These are phyloP conservation scores for Sebastes itinus DNA, from an alignment of 2,797 vertebrate species.

Conservation along the genomic window DNA sequence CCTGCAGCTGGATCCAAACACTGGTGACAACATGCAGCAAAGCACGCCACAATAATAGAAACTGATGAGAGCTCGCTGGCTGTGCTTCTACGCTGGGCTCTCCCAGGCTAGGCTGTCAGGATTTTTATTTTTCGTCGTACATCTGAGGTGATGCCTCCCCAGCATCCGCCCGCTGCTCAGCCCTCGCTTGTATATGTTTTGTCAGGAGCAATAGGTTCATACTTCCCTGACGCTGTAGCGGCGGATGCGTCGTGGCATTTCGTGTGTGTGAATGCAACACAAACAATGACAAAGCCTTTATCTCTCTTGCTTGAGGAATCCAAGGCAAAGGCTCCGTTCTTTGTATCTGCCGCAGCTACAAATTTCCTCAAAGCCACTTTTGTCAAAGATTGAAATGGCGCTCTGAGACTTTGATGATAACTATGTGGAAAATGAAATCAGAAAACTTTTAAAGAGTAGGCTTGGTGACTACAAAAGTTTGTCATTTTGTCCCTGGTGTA, in stretches of 20 bases:
- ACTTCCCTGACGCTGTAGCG: slow-evolving; percentile 30
- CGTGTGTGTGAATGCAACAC: slow-evolving; percentile 38
- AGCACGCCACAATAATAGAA: slow-evolving; percentile 61
- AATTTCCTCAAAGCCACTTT: slow-evolving; percentile 47
- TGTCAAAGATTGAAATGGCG: slow-evolving; percentile 29
- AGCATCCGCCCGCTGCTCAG: slow-evolving; percentile 2
- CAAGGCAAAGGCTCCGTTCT: not conserved
- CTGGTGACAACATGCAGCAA: slow-evolving; percentile 36
- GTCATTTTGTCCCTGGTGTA: slow-evolving; percentile 10
- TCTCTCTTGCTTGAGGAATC: slow-evolving; percentile 35
- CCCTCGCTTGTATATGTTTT: slow-evolving; percentile 50
- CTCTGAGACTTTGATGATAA: slow-evolving; percentile 19
- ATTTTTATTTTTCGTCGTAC: slow-evolving; percentile 53
- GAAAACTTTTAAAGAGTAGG: slow-evolving; percentile 1
- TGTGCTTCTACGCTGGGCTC: slow-evolving; percentile 27
- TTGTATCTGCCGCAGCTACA: slow-evolving; percentile 14
- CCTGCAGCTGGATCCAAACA: slow-evolving; percentile 62
- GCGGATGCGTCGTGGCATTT: slow-evolving; percentile 23
- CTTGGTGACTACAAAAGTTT: not conserved
- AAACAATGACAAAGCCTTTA: slow-evolving; percentile 57
- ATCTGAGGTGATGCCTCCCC: slow-evolving; percentile 52
- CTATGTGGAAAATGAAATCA: slow-evolving; percentile 18
- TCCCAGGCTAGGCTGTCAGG: slow-evolving; percentile 48
- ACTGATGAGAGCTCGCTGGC: slow-evolving; percentile 54
- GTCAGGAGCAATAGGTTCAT: slow-evolving; percentile 56